Conservation (phyloP, 2,888 invertebrate genomes). For the Clanis bilineata region DNA sequence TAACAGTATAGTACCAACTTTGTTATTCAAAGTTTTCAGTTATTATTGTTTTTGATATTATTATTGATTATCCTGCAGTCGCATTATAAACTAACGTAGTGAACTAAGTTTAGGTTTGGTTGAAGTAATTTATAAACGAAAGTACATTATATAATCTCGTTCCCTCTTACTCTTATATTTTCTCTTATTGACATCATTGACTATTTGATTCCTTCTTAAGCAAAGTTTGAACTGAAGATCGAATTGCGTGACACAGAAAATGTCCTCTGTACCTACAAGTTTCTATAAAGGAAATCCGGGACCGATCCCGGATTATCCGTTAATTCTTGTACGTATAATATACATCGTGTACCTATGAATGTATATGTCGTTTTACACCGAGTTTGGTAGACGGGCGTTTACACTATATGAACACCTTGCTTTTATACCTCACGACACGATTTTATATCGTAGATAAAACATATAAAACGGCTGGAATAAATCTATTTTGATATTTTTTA, state of each 20-base stretch:
- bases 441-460: not conserved
- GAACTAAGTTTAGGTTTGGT: too few species aligned
- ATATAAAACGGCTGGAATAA: not conserved
- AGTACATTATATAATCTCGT: too few species aligned
- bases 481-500: too few species aligned
- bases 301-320: slow-evolving; percentile 6
- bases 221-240: not conserved
- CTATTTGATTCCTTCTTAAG: too few species aligned
- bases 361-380: slow-evolving; percentile 9
- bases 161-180: too few species aligned
- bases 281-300: slow-evolving; percentile 10
- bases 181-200: too few species aligned
- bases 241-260: not conserved
- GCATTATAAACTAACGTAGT: too few species aligned
- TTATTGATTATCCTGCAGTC: too few species aligned
- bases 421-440: slow-evolving; percentile 7
- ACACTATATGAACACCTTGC: slow-evolving; percentile 11
- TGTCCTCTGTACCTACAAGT: slow-evolving; percentile 5
- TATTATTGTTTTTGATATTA: too few species aligned
- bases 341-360: not conserved
- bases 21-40: too few species aligned
- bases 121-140: too few species aligned
- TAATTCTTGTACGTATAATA: slow-evolving; percentile 7
- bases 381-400: slow-evolving; percentile 10
- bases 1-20: too few species aligned